Evolutionary conservation across 2,113 vertebrate species (phyloP), one percentile per base, ranked within the genome.

Genomic region (Solea senegalensis): DNA sequence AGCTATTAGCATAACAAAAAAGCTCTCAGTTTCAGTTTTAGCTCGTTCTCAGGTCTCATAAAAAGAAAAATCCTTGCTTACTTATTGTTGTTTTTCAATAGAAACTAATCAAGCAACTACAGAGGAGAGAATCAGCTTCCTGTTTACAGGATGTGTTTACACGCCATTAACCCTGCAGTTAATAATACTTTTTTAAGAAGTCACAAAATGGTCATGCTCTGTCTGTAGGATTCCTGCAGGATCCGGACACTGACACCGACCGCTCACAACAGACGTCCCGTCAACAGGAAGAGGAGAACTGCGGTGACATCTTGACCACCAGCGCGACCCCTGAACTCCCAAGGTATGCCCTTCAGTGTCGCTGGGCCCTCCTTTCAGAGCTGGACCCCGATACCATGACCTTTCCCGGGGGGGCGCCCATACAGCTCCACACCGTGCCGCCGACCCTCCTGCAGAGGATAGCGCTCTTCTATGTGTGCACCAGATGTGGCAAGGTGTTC

Each of bases 401-500:
- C 21, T 86, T 9, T 41, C 65, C 0, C 50, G 28, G 62, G 0
- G 92, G 93, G 13, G 89, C 82, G 0, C 48, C 48, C 43, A 74
- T 95, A 69, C 94, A 95, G 91, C 87, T 95, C 1, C 45, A 90
- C 1, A 58, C 89, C 0, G 82, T 96, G 34, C 95, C 93, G 0
- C 80, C 68, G 0, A 92, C 89, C 0, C 73, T 96, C 49, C 90
- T 97, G 65, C 81, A 79, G 44, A 92, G 85, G 64, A 91, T 94
- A 0, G 55, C 90, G 0, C 78, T 91, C 61, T 90, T 92, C 79
- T 97, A 93, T 59, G 94, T 95, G 86, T 96, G 96, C 86, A 89
- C 86, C 1, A 69, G 57, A 67, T 97, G 96, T 0, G 95, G 96
- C 67, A 96, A 96, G 69, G 93, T 97, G 45, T 97, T 97, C 91